Evolutionary conservation across 2,113 vertebrate genomes (phyloP), one percentile per base, ranked within the genome.

Genomic region (Myotis lucifugus): DNA sequence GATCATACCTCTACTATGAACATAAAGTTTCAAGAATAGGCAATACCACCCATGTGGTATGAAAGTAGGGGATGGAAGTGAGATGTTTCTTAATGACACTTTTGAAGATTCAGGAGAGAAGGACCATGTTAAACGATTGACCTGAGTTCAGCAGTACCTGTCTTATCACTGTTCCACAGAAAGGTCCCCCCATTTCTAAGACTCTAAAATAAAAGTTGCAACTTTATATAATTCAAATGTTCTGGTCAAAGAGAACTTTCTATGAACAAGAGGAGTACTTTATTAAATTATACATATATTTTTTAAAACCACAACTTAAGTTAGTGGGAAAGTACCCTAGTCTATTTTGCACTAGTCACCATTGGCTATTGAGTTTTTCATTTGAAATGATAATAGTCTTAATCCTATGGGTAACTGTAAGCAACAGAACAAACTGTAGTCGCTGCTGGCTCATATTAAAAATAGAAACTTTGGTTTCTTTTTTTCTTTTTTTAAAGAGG

Each of bases 381-480:
- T 96, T 87, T 83, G 82, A 59, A 70, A 91, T 88, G 81, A 97
- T 77, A 97, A 95, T 10, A 97, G 95, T 94, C 76, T 96, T 95
- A 89, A 93, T 95, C 93, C 95, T 97, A 74, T 77, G 12, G 76
- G 96, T 86, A 98, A 96, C 98, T 98, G 98, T 98, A 98, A 98
- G 98, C 98, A 98, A 98, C 98, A 98, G 98, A 98, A 98, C 98
- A 98, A 98, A 98, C 98, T 98, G 98, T 98, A 98, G 97, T 98
- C 97, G 69, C 98, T 97, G 97, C 97, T 97, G 98, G 97, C 97
- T 98, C 13, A 0, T 93, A 78, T 93, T 81, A 79, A 97, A 95
- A 97, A 85, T 0, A 69, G 61, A 95, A 74, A 70, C 13, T 90
- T 94, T 1, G 32, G 2, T 76, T 40, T 95, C 87, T 77, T 91